phyloP scores from a whole-genome alignment of 1,140 invertebrate species.

The Drosophila sulfurigaster region DNA sequence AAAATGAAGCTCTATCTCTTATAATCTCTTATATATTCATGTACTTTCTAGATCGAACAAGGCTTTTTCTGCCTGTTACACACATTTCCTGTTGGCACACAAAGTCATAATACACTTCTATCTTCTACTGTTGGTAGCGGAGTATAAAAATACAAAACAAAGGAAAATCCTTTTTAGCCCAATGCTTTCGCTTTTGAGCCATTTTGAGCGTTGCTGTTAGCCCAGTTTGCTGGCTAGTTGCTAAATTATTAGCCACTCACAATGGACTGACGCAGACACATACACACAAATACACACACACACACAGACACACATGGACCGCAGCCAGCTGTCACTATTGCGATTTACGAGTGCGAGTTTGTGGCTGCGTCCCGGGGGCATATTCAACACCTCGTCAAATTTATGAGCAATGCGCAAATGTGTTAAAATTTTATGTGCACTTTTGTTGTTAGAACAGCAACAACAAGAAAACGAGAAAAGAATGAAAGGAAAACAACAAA shows the following conservation, averaged over 20 bases:
- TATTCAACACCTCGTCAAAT: constrained; percentile 59
- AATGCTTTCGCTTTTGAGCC: constrained; percentile 10
- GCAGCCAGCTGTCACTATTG: constrained; percentile 30
- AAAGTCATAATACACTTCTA: too few relatives aligned
- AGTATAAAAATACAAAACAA: neutral
- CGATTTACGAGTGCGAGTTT: constrained; percentile 22
- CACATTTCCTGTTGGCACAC: too few relatives aligned
- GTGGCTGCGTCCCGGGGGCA: constrained; percentile 22
- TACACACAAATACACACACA: too few relatives aligned
- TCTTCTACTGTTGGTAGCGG: too few relatives aligned
- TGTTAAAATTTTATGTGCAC: constrained; percentile 50
- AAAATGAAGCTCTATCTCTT: too few relatives aligned
- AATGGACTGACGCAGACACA: constrained; percentile 9
- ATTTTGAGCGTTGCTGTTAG: neutral
- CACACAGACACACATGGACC: neutral
- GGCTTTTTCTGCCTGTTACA: too few relatives aligned
- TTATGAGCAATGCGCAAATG: constrained; percentile 64
- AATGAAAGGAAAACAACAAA: neutral
- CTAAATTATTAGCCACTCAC: constrained; percentile 47
- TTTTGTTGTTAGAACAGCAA: constrained; percentile 6
- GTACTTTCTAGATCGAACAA: too few relatives aligned
- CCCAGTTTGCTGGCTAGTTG: constrained; percentile 13
- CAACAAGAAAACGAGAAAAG: neutral
- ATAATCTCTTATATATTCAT: too few relatives aligned
- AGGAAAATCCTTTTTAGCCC: constrained; percentile 11